phyloP scores from a whole-genome alignment of 2,797 vertebrate genomes.

The Amniataba percoides region DNA sequence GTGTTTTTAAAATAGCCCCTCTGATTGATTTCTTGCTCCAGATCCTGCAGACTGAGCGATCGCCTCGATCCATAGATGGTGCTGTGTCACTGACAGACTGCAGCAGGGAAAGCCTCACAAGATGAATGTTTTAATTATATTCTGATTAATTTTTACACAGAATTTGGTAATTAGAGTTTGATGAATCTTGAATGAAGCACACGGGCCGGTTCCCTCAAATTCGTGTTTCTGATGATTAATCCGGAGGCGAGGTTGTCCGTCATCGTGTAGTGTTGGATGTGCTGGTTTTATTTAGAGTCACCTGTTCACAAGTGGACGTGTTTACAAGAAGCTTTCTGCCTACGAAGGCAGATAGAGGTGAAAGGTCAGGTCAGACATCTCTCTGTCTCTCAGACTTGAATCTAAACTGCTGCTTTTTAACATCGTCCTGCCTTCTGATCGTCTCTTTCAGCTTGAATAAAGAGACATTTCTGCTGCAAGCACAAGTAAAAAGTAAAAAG shows the following conservation, averaged over 20 bases:
- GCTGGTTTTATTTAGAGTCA: neutral
- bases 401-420: neutral
- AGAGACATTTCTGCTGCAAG: neutral
- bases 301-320: neutral
- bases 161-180: conserved; percentile 59
- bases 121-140: conserved; percentile 73
- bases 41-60: conserved; percentile 11
- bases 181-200: conserved; percentile 68
- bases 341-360: neutral
- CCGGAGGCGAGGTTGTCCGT: conserved; percentile 37
- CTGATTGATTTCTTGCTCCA: conserved; percentile 1
- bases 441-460: neutral
- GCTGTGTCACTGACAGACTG: conserved; percentile 42
- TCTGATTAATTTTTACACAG: conserved; percentile 59
- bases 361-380: neutral
- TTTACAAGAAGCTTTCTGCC: neutral
- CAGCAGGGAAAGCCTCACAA: conserved; percentile 22
- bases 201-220: conserved; percentile 15
- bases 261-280: conserved; percentile 17
- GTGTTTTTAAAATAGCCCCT: neutral
- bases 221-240: conserved; percentile 55
- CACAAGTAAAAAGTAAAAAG: neutral
- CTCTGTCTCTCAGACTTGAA: neutral
- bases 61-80: conserved; percentile 42
- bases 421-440: neutral